Conservation (phyloP, 2,113 vertebrate species). For the Syngnathoides biaculeatus region DNA sequence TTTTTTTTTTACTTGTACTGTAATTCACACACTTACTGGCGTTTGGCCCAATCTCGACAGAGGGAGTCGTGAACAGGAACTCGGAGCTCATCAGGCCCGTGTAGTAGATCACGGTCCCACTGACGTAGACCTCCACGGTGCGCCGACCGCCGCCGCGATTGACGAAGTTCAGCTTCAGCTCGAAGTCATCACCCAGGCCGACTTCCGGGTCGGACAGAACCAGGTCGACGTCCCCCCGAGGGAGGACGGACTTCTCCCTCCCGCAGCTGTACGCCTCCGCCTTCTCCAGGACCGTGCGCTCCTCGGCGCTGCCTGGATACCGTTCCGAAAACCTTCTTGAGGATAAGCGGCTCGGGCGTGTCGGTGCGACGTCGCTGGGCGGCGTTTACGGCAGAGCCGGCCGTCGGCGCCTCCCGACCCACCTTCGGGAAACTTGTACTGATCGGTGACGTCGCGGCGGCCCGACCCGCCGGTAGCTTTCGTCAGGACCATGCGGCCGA, state of each 20-base stretch:
- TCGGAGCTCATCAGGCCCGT: conserved; percentile 84
- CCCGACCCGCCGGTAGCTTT: conserved; percentile 77
- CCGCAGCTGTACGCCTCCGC: conserved; percentile 84
- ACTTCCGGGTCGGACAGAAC: conserved; percentile 75
- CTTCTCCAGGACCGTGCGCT: conserved; percentile 83
- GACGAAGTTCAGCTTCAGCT: conserved; percentile 77
- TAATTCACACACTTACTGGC: conserved; percentile 57
- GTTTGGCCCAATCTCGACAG: conserved; percentile 47
- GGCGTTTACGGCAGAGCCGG: neutral
- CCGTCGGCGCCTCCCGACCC: neutral
- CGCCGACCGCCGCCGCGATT: conserved; percentile 74
- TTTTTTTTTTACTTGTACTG: too few relatives aligned
- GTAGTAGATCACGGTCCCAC: conserved; percentile 84
- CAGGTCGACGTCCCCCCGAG: conserved; percentile 74
- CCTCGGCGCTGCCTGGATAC: conserved; percentile 80
- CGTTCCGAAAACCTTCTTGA: too few relatives aligned
- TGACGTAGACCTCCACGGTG: conserved; percentile 76
- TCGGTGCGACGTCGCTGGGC: too few relatives aligned
- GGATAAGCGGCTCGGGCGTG: too few relatives aligned
- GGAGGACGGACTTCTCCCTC: conserved; percentile 52
- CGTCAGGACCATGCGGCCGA: conserved; percentile 86
- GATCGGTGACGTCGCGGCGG: conserved; percentile 78
- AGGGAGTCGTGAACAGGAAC: conserved; percentile 75
- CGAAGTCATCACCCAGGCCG: conserved; percentile 79
- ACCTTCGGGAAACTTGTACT: conserved; percentile 96